phyloP scores from a whole-genome alignment of 2,113 vertebrate genomes.

The Calidris pygmaea region DNA sequence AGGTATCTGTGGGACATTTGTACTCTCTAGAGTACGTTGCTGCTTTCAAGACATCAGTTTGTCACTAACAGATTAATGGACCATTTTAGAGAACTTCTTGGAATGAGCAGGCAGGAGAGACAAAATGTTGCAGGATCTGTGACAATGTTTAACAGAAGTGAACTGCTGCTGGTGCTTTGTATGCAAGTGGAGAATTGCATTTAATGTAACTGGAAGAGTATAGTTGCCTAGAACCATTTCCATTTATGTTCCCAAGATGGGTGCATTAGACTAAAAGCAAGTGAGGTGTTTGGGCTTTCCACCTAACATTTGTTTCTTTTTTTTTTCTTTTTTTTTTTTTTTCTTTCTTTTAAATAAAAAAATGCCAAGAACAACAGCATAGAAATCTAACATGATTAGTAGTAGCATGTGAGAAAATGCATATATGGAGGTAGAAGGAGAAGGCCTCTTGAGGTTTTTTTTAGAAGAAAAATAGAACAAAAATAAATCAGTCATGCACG shows the following conservation, averaged over 20 bases:
- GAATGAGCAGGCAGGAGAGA: conserved; percentile 9
- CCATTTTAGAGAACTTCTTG: background rate
- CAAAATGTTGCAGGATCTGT: background rate
- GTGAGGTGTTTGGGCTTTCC: background rate
- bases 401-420: background rate
- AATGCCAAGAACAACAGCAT: background rate
- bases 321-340: background rate
- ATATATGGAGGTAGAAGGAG: background rate
- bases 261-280: background rate
- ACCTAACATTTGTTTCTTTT: background rate
- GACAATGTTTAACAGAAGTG: background rate
- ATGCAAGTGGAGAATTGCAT: background rate
- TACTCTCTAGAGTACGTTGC: background rate
- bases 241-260: background rate
- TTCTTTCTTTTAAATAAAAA: background rate
- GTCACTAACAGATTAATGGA: conserved; percentile 38
- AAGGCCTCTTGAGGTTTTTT: background rate
- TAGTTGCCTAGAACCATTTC: background rate
- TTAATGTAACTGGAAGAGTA: background rate
- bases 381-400: background rate
- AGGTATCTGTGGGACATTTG: background rate
- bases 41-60: conserved; percentile 14
- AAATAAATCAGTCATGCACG: background rate
- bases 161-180: background rate
- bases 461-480: background rate